Evolutionary conservation across 1,140 invertebrate species (phyloP), one percentile per base, ranked within the genome.

Genomic region (Lepidurus arcticus): DNA sequence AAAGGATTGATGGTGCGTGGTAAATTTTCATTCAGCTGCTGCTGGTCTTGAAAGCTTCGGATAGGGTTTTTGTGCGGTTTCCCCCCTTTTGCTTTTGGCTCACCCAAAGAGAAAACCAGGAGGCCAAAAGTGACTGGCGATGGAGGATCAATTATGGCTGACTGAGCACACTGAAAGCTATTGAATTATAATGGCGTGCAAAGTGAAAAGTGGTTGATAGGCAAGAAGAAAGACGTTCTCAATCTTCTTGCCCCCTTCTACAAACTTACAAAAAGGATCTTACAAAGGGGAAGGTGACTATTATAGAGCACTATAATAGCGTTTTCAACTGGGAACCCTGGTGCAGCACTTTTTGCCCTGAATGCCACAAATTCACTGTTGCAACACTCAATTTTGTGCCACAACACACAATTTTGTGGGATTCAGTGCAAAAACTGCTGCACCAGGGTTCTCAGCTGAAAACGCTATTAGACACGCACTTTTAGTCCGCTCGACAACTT

Each of bases 21-120:
- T 65, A 21, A 65, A 65, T 65, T 65, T 65, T 65, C 53, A 65
- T 65, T 65, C 53, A 65, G 53, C 53, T 65, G 53, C 53, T 65
- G 53, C 53, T 65, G 53, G 53, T 65, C 53, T 65, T 65, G 53
- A 65, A 21, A 34, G 16, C 21, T 65, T 65, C 21, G 53, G 16
- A 65, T 7, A 65, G 53, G 53, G 8, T 13, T 13, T 13, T 9
- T 13, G 13, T 7, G 13, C 0, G 53, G 53, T n/a, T 7, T 9
- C 6, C n/a, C 34, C 34, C 34, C 2, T 65, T 65, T 13, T 65
- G 47, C 13, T 65, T 21, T 65, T 47, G 45, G 16, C 53, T 13
- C 21, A 65, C 53, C 53, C 53, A 65, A 47, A 65, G 53, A 65
- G 53, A 65, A 47, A 65, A 65, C n/a, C 53, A 3, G 1, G 53